Evolutionary conservation across 2,888 invertebrate genomes (phyloP), one percentile per base, ranked within the genome.

Genomic region (Aphidoletes aphidimyza): DNA sequence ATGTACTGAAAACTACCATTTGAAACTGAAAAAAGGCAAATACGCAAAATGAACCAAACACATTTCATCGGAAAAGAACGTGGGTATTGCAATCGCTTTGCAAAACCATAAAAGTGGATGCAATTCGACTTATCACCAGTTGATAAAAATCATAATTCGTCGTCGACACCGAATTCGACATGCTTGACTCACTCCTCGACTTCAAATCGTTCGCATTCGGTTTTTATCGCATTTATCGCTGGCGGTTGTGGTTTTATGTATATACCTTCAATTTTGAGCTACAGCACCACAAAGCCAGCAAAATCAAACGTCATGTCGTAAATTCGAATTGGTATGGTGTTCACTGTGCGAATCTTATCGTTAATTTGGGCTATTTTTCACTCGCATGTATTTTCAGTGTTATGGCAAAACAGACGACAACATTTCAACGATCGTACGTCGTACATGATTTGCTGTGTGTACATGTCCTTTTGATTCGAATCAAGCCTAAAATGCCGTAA

Each of bases 101-200:
- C 47, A 6, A n/a, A 22, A 30, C 69, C 34, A 34, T 69, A 69
- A 30, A 69, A 54, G 14, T 54, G 22, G 47, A 47, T 26, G 54
- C 22, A 22, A 30, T n/a, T 30, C 30, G n/a, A 69, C 69, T 69
- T 69, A 69, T 69, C 69, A 30, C 34, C 0, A 69, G 39, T 30
- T 69, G 69, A 69, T 69, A 69, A 69, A 34, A 30, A 69, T 69
- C 69, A 69, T 69, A 69, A 69, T 69, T 69, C 17, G 69, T 30
- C 69, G 34, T 69, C 30, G 69, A 30, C 69, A 11, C 30, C 34
- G 30, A 69, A 69, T 69, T 69, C 69, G 30, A 34, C 30, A 69
- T 30, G 17, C 30, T 30, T 14, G 30, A 2, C 30, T 30, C 69
- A 69, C 69, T 69, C 34, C 69, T n/a, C n/a, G n/a, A n/a, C n/a